Evolutionary conservation across 2,113 vertebrate genomes (phyloP), one percentile per base, ranked within the genome.

Genomic region (Cricetomys ansorgei): DNA sequence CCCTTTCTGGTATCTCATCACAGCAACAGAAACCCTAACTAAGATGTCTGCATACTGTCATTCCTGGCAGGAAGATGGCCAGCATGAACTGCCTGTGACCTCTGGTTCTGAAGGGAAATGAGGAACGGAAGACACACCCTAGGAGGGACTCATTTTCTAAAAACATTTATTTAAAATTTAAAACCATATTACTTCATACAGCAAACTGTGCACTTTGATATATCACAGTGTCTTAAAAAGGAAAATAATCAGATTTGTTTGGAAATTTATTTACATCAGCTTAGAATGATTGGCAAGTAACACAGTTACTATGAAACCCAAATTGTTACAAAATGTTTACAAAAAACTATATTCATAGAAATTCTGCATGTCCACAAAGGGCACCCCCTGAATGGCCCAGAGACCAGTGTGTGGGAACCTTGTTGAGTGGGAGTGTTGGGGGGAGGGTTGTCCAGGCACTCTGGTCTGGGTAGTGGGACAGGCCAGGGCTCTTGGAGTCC

Each of bases 331-430:
- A 99, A 99, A 99, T 99, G 99, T 98, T 99, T 99, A 99, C 99
- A 99, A 99, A 99, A 99, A 99, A 99, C 99, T 99, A 99, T 99
- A 99, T 99, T 99, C 98, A 99, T 99, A 99, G 99, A 99, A 99
- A 99, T 99, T 99, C 99, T 99, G 99, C 99, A 99, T 99, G 99
- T 99, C 98, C 99, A 99, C 99, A 99, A 99, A 99, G 98, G 98
- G 98, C 99, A 99, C 99, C 99, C 99, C 99, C 99, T 99, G 98
- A 99, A 98, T 98, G 98, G 98, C 98, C 97, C 92, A 96, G 98
- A 98, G 98, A 98, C 94, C 94, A 94, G 95, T 97, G 86, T 97
- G 97, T 98, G 98, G 98, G 98, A 98, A 98, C 95, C 88, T 64
- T 83, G 95, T 93, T 77, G 88, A 76, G 94, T 88, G 94, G 97